A percentile compares a stretch with the other conserved stretches of the same genome.
Conservation (phyloP, 2,113 vertebrate species). For the Prionailurus viverrinus region DNA sequence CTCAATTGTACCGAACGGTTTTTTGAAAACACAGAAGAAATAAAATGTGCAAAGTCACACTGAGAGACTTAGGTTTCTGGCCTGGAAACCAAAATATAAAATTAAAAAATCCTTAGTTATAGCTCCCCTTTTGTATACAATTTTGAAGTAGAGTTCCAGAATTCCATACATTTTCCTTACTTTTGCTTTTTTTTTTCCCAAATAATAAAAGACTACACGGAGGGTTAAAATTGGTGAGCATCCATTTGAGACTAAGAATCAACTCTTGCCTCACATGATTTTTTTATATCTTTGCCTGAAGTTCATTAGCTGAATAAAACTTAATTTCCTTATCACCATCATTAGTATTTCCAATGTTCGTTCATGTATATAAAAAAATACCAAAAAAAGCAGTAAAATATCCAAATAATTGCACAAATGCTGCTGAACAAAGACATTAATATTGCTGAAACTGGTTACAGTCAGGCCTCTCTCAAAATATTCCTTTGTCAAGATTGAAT, state of each 20-base stretch:
- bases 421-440: slow-evolving; percentile 10
- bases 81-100: slow-evolving; percentile 10
- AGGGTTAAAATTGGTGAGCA: slow-evolving; percentile 13
- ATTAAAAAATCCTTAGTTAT: not conserved
- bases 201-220: not conserved
- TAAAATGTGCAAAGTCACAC: not conserved
- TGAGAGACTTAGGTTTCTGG: not conserved
- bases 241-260: not conserved
- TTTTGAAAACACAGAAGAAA: slow-evolving; percentile 11
- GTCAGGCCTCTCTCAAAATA: slow-evolving; percentile 45
- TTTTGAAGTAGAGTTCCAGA: not conserved
- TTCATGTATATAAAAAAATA: slow-evolving; percentile 32
- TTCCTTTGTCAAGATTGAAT: slow-evolving; percentile 24
- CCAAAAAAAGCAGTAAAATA: not conserved
- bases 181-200: not conserved
- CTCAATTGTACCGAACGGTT: not conserved
- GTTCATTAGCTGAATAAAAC: not conserved
- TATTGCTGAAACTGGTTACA: slow-evolving; percentile 20
- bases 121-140: not conserved
- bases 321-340: not conserved
- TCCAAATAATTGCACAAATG: slow-evolving; percentile 29
- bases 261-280: not conserved
- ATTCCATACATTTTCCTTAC: not conserved
- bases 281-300: not conserved
- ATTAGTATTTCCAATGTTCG: not conserved